Conservation (phyloP, 2,797 vertebrate genomes). For the Myotis planiceps region DNA sequence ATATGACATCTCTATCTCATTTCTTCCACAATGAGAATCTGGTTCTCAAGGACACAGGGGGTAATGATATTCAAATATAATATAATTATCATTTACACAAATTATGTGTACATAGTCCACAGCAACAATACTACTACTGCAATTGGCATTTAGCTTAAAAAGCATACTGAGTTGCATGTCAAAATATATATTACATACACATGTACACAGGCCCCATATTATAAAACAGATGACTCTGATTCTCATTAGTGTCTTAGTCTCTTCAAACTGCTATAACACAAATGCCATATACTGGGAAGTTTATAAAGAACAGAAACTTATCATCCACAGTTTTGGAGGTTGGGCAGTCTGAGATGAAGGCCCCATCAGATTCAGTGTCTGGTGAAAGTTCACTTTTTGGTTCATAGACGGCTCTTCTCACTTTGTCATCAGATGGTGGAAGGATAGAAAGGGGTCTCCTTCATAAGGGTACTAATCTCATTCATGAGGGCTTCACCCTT, state of each 20-base stretch:
- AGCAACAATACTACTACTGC: neutral
- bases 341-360: neutral
- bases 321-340: neutral
- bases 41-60: neutral
- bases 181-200: too few relatives aligned
- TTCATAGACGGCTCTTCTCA: neutral
- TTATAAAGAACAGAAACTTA: neutral
- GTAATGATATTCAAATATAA: neutral
- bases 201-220: neutral
- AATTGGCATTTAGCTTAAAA: neutral
- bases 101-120: neutral
- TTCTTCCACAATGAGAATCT: neutral
- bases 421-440: too few relatives aligned
- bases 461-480: neutral
- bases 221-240: neutral
- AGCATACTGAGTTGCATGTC: too few relatives aligned
- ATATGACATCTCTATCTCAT: neutral
- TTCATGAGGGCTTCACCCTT: neutral
- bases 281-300: neutral
- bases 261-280: neutral
- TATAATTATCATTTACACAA: neutral
- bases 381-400: neutral
- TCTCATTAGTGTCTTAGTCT: neutral
- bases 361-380: neutral
- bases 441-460: neutral